Percentiles rank a stretch among this genome's conserved stretches.
Conservation (phyloP, 2,113 vertebrate genomes). For the Glareola pratincola region DNA sequence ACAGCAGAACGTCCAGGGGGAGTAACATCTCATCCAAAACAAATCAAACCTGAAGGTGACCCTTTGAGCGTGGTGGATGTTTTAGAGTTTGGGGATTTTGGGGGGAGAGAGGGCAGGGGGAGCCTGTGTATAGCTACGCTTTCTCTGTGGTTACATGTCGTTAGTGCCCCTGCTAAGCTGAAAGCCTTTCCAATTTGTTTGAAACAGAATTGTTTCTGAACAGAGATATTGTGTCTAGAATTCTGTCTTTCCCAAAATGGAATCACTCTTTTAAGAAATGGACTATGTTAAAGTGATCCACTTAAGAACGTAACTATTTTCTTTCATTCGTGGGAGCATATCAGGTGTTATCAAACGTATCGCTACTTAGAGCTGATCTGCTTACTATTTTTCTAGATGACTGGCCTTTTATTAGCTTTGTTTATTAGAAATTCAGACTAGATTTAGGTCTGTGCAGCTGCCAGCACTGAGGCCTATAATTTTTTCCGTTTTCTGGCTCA, state of each 20-base stretch:
- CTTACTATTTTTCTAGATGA: background rate
- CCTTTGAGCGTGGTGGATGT: background rate
- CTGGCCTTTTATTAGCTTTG: background rate
- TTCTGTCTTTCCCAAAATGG: background rate
- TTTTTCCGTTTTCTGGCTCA: background rate
- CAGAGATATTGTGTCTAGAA: background rate
- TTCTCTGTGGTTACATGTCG: background rate
- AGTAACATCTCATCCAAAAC: background rate
- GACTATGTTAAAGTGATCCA: background rate
- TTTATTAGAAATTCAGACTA: background rate
- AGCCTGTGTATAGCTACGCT: background rate
- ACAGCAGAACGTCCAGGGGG: background rate
- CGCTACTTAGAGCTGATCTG: background rate
- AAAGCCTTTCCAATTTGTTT: background rate
- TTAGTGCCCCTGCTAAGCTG: background rate
- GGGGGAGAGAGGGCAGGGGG: accelerated
- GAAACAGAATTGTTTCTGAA: background rate
- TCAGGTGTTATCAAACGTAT: background rate
- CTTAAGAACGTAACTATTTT: background rate
- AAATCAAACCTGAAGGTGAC: background rate
- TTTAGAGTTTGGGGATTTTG: background rate
- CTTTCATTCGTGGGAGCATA: background rate
- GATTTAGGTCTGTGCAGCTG: background rate
- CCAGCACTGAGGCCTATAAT: background rate
- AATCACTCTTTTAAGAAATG: background rate